Evolutionary conservation across 2,113 vertebrate genomes (phyloP).

Genomic region (Scomber colias): DNA sequence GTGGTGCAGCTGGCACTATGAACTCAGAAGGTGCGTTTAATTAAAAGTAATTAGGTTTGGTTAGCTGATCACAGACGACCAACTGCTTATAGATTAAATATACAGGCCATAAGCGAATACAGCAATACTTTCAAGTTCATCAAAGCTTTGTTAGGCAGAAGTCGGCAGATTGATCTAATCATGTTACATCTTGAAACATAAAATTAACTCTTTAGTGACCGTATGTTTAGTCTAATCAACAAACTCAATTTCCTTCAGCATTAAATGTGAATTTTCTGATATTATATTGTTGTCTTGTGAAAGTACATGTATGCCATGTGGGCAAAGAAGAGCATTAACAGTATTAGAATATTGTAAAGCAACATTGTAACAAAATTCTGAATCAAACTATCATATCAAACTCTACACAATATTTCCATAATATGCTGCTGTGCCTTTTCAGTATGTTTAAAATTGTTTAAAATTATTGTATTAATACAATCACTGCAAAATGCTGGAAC

Average conservation of each 20-base stretch:
- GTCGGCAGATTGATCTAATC: slow-evolving; percentile 8
- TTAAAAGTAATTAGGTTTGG: slow-evolving; percentile 35
- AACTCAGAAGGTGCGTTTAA: slow-evolving; percentile 39
- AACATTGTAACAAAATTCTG: no score
- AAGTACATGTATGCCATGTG: background rate
- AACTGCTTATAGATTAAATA: slow-evolving; percentile 17
- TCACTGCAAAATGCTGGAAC: background rate
- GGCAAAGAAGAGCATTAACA: no score
- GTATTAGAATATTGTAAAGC: no score
- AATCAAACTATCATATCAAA: no score
- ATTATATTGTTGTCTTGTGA: background rate
- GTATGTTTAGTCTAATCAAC: background rate
- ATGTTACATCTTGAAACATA: background rate
- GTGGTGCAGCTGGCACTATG: slow-evolving; percentile 39
- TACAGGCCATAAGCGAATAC: background rate
- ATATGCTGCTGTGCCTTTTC: no score
- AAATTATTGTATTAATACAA: background rate
- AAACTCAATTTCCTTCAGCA: background rate
- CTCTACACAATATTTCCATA: no score
- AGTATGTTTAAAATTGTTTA: no score
- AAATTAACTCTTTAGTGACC: slow-evolving; percentile 1
- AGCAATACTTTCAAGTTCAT: background rate
- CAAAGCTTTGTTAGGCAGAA: background rate
- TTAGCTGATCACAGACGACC: slow-evolving; percentile 43
- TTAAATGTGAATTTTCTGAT: background rate